Base-by-base conservation (phyloP, 2,888 invertebrate species). In the Cataglyphis rosenhaueri region DNA sequence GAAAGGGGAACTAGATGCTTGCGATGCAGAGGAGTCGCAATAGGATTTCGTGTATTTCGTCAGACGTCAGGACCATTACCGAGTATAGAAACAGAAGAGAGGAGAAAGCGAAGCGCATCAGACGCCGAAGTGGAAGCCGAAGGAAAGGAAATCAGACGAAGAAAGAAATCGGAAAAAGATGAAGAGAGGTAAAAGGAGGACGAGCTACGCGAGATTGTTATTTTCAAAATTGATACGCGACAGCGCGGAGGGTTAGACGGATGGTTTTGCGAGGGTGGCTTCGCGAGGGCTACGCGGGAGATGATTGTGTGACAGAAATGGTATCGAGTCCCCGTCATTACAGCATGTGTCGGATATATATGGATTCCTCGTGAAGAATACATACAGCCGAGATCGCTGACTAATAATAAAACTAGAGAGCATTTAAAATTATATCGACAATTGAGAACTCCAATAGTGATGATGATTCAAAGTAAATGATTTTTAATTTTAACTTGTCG, bases 31-130 rank as follows among this genome's bases (percentile, higher is more conserved):
- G 88, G 88, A 83, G 89, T 88, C 91, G 92, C 93, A 93, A 93
- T 93, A 93, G 93, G 93, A 93, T 93, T 93, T 93, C 91, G 92
- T 93, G 92, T 93, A 92, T 93, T 93, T 92, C 92, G 91, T 92
- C 92, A 93, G 92, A 93, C 92, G 93, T 93, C 93, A 92, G 91
- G 92, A 92, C 93, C 93, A 93, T 93, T 93, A 93, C 91, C 91
- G 90, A 86, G 86, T 81, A 76, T 71, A 86, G 86, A 88, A 86
- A 85, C 86, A 85, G 84, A 85, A 83, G 87, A 84, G 89, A 89
- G 85, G 86, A 88, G 84, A 85, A 87, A 81, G 65, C 74, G 55
- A 82, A 87, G 87, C 64, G 82, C 79, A 82, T 84, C 81, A 68
- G 85, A 66, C 74, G 85, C 82, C 70, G 76, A 86, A 85, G 85